Percentiles rank a stretch among this genome's conserved stretches.
These are phyloP conservation scores for Simalia tracyae DNA, from an alignment of 2,797 vertebrate species.

Conservation along the genomic window DNA sequence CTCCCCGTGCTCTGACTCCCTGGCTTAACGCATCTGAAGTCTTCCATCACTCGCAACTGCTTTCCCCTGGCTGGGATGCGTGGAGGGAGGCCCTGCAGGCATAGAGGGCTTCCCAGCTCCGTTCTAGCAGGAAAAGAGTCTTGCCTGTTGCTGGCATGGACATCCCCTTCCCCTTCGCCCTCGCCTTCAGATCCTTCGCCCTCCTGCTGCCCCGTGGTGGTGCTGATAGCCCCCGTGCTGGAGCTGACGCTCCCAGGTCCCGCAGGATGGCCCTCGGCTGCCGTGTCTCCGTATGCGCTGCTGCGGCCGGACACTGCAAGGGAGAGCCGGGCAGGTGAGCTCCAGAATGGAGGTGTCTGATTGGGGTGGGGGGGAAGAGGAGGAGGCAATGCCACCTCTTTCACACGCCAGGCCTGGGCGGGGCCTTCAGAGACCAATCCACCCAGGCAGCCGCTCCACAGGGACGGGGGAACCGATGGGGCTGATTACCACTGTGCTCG, in stretches of 20 bases:
- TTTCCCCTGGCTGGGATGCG: neutral
- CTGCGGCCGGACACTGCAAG: slow-evolving; percentile 91
- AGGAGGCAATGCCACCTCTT: neutral
- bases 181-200: slow-evolving; percentile 96
- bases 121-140: neutral
- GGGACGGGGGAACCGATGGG: neutral
- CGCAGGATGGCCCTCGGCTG: slow-evolving; percentile 89
- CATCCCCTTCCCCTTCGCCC: slow-evolving; percentile 92
- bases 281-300: slow-evolving; percentile 93
- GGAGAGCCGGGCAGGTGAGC: neutral
- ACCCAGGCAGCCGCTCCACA: neutral
- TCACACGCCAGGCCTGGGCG: neutral
- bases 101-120: too few species aligned
- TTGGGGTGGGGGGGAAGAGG: neutral
- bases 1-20: too few species aligned
- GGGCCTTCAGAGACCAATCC: too few species aligned
- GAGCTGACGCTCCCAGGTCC: slow-evolving; percentile 97
- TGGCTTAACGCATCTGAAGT: too few species aligned
- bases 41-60: too few species aligned
- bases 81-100: neutral
- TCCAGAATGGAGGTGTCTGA: rapidly evolving
- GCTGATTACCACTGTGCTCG: slow-evolving; percentile 92
- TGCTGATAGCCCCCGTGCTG: slow-evolving; percentile 97
- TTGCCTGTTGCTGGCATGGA: slow-evolving; percentile 95
- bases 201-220: slow-evolving; percentile 94